phyloP scores from a whole-genome alignment of 2,113 vertebrate species.

The Mustela lutreola region DNA sequence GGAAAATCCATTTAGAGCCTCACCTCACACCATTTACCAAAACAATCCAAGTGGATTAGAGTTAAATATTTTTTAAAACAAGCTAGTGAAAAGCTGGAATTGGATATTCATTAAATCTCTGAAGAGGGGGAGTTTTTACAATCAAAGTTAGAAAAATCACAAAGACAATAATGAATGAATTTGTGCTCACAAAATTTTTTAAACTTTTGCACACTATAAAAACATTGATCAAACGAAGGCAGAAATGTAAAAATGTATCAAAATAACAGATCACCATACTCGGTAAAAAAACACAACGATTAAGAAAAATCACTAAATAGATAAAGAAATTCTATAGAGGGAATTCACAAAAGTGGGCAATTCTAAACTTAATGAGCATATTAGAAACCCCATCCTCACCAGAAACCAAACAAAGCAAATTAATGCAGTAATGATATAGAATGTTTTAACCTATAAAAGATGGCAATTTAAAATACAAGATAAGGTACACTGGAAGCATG shows the following conservation, averaged over 20 bases:
- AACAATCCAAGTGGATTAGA: background rate
- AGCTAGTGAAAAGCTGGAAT: slow-evolving; percentile 1
- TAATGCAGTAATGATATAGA: background rate
- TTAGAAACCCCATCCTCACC: background rate
- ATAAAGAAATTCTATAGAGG: background rate
- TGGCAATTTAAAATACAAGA: background rate
- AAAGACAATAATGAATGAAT: background rate
- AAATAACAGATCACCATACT: background rate
- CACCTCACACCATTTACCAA: slow-evolving; percentile 51
- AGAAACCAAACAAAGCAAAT: slow-evolving; percentile 18
- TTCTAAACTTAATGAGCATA: background rate
- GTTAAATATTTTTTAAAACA: slow-evolving; percentile 52
- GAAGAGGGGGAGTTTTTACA: background rate
- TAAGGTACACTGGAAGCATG: background rate
- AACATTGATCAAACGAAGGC: background rate
- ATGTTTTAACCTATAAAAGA: slow-evolving; percentile 15
- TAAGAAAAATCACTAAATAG: slow-evolving; percentile 26
- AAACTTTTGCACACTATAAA: background rate
- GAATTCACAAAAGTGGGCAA: background rate
- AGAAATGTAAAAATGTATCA: slow-evolving; percentile 22
- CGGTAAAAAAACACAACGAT: background rate
- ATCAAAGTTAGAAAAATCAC: slow-evolving; percentile 35
- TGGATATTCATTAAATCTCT: slow-evolving; percentile 19
- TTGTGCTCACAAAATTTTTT: slow-evolving; percentile 8
- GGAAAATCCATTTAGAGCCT: slow-evolving; percentile 61